These are phyloP conservation scores for Drosophila basisetae DNA, from an alignment of 2,888 invertebrate genomes.

Conservation along the genomic window DNA sequence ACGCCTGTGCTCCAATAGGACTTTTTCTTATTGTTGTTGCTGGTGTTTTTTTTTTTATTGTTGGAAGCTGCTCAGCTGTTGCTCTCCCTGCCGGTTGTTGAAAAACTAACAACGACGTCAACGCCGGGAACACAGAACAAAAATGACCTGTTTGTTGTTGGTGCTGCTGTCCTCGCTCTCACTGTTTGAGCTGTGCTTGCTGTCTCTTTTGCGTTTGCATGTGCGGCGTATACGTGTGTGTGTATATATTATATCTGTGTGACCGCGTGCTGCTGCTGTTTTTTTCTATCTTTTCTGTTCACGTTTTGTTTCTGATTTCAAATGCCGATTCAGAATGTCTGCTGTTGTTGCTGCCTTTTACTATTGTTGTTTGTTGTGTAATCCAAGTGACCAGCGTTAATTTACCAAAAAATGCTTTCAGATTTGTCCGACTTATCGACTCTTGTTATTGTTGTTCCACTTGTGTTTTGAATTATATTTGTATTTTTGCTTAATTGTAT, in stretches of 20 bases:
- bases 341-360: constrained; percentile 10
- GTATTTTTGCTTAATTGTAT: constrained; percentile 39
- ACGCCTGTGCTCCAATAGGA: constrained; percentile 26
- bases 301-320: constrained; percentile 51
- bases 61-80: constrained; percentile 35
- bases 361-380: constrained; percentile 52
- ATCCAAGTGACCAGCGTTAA: constrained; percentile 56
- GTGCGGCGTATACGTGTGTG: constrained; percentile 6
- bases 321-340: constrained; percentile 47
- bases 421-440: constrained; percentile 14
- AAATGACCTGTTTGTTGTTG: constrained; percentile 53
- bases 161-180: constrained; percentile 42
- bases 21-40: constrained; percentile 6
- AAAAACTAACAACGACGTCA: constrained; percentile 6
- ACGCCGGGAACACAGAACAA: constrained; percentile 18
- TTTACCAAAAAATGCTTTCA: constrained; percentile 23
- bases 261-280: constrained; percentile 57
- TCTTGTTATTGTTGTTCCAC: constrained; percentile 21
- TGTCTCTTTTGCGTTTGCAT: constrained; percentile 26
- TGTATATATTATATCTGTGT: constrained; percentile 24
- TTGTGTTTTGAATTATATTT: constrained; percentile 16
- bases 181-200: constrained; percentile 26
- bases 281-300: constrained; percentile 39
- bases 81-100: constrained; percentile 15
- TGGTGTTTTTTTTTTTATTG: constrained; percentile 21